These are phyloP conservation scores for Varanus komodoensis DNA, from an alignment of 2,113 vertebrate species.

Conservation along the genomic window DNA sequence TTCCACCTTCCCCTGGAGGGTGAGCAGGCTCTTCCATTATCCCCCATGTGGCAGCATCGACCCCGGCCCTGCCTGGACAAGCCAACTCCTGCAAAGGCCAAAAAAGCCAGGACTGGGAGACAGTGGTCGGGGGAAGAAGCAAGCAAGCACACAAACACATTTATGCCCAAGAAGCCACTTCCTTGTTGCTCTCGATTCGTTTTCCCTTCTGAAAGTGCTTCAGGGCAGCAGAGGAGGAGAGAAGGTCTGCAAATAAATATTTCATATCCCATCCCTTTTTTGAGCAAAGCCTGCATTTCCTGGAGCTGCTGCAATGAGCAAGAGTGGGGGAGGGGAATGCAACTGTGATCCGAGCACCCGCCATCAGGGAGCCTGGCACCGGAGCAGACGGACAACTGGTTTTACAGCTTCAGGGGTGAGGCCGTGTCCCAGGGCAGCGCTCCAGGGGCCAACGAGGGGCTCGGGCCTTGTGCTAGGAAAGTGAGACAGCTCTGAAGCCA, in stretches of 20 bases:
- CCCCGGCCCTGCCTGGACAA: conserved; percentile 3
- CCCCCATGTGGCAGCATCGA: not conserved
- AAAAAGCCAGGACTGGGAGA: too few species aligned
- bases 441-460: not conserved
- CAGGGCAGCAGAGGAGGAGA: conserved; percentile 18
- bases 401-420: not conserved
- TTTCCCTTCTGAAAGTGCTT: not conserved
- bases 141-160: not conserved
- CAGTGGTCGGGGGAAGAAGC: not conserved
- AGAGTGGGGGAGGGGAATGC: not conserved
- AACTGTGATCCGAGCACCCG: not conserved
- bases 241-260: conserved; percentile 16
- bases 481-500: not conserved
- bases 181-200: not conserved
- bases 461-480: conserved; percentile 1
- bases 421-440: not conserved
- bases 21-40: conserved; percentile 19
- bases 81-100: not conserved
- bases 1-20: conserved; percentile 4
- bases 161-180: conserved; percentile 27
- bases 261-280: conserved; percentile 17
- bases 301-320: not conserved
- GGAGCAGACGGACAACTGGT: not conserved
- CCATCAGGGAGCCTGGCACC: not conserved
- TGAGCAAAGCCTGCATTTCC: not conserved